These are phyloP conservation scores for Mimumesa dahlbomi DNA, from an alignment of 2,888 invertebrate genomes.

Conservation along the genomic window DNA sequence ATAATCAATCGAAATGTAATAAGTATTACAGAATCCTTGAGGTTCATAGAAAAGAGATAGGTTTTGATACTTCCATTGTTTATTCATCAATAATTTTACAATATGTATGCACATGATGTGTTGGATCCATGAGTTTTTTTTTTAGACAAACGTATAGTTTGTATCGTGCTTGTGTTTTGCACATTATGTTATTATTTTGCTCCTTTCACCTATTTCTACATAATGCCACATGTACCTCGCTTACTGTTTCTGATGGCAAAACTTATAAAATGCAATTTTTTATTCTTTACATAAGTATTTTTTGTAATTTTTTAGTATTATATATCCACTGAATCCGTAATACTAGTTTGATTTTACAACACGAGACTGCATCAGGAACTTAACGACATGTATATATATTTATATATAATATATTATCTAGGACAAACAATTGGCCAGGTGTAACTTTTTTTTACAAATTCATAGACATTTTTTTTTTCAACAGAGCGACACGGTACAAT, in stretches of 20 bases:
- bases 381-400: constrained; percentile 70
- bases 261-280: constrained; percentile 64
- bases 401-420: constrained; percentile 69
- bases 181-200: constrained; percentile 57
- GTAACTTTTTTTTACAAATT: constrained; percentile 67
- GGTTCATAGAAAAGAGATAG: constrained; percentile 33
- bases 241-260: constrained; percentile 66
- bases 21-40: constrained; percentile 8
- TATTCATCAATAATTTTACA: constrained; percentile 78
- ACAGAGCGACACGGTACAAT: constrained; percentile 61
- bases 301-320: constrained; percentile 49
- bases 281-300: constrained; percentile 50
- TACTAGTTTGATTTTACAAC: constrained; percentile 77
- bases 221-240: constrained; percentile 68
- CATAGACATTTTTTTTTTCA: constrained; percentile 59
- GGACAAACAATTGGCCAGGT: constrained; percentile 70
- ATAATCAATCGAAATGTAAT: constrained; percentile 12
- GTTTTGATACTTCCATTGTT: constrained; percentile 71
- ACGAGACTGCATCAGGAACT: constrained; percentile 77
- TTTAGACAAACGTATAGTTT: constrained; percentile 65
- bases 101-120: constrained; percentile 72
- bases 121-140: constrained; percentile 68
- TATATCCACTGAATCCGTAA: constrained; percentile 61
- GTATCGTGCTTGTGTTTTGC: constrained; percentile 65
- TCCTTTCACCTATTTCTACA: constrained; percentile 62